Evolutionary conservation across 2,888 invertebrate genomes (phyloP), one percentile per base, ranked within the genome.

Genomic region (Ceramica pisi): DNA sequence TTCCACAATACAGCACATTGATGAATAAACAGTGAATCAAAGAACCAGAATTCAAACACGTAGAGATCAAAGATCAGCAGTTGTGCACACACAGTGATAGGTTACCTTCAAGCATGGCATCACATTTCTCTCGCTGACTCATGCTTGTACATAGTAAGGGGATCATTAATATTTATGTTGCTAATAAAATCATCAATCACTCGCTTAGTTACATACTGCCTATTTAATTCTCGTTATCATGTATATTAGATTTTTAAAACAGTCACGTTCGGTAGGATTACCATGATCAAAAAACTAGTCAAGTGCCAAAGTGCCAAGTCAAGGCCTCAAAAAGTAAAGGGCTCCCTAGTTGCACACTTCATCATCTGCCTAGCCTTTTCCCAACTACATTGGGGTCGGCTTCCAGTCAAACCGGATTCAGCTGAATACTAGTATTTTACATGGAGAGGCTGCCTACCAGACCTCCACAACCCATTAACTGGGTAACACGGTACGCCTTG

Each of bases 81-180:
- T 57, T 57, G 53, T 71, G 64, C 44, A 66, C 51, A 65, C n/a
- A 0, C 19, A 65, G 61, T 73, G 73, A 77, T 73, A 73, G 74
- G 76, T 59, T 73, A 63, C 74, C 66, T 73, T 77, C 51, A 48
- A 44, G 38, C 14, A 59, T 9, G 78, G 66, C 73, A 73, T 73
- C 66, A 73, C 62, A 77, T 77, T 77, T 73, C 79, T 73, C 79
- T 73, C 31, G 44, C 44, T 67, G 79, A 77, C 44, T 77, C 73
- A 79, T 61, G 51, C 31, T 23, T 48, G 53, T 60, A 60, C 10
- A 38, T 56, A 60, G 51, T 51, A 56, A 66, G 50, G 56, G 10
- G 63, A 26, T 51, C 59, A 67, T 74, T 79, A 55, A 67, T 79
- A 74, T 79, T 62, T 62, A 66, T 65, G n/a, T 55, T 67, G n/a